Conservation (phyloP, 1,140 invertebrate genomes). For the Gonatopus flavifemur region DNA sequence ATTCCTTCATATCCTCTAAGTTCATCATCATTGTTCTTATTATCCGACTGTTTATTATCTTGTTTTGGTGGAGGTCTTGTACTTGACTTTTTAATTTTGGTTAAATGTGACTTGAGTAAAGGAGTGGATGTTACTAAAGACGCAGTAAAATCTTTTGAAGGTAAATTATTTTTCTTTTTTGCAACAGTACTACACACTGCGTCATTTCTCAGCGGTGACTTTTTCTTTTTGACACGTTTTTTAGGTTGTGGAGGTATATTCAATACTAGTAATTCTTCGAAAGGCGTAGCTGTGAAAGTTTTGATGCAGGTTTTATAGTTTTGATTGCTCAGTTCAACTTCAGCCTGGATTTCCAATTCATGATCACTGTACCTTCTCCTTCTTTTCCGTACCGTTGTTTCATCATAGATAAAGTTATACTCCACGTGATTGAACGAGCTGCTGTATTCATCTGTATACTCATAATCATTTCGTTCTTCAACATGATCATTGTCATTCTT, state of each 20-base stretch:
- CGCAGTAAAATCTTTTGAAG: slow-evolving; percentile 6
- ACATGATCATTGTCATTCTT: slow-evolving; percentile 29
- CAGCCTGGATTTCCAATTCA: slow-evolving; percentile 33
- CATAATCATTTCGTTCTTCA: not conserved
- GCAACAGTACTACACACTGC: slow-evolving; percentile 15
- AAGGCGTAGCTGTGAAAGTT: slow-evolving; percentile 28
- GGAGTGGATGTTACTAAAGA: slow-evolving; percentile 38
- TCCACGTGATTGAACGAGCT: slow-evolving; percentile 12
- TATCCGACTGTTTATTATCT: too few species aligned
- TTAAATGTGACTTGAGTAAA: slow-evolving; percentile 8
- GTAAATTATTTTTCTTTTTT: not conserved
- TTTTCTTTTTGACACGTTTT: slow-evolving; percentile 24
- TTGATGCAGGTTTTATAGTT: slow-evolving; percentile 19
- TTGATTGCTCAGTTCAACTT: slow-evolving; percentile 25
- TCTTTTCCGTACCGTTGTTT: slow-evolving; percentile 34
- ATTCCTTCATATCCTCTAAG: too few species aligned
- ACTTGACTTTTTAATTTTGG: slow-evolving; percentile 17
- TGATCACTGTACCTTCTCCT: slow-evolving; percentile 34
- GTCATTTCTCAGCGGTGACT: slow-evolving; percentile 11
- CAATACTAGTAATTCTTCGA: slow-evolving; percentile 45
- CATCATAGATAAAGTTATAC: slow-evolving; percentile 42
- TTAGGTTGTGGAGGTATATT: slow-evolving; percentile 31
- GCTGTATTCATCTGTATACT: not conserved
- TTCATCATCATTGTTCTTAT: slow-evolving; percentile 9
- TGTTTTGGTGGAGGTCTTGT: slow-evolving; percentile 3